Conservation (phyloP, 2,797 vertebrate genomes). For the Liparis tanakae region DNA sequence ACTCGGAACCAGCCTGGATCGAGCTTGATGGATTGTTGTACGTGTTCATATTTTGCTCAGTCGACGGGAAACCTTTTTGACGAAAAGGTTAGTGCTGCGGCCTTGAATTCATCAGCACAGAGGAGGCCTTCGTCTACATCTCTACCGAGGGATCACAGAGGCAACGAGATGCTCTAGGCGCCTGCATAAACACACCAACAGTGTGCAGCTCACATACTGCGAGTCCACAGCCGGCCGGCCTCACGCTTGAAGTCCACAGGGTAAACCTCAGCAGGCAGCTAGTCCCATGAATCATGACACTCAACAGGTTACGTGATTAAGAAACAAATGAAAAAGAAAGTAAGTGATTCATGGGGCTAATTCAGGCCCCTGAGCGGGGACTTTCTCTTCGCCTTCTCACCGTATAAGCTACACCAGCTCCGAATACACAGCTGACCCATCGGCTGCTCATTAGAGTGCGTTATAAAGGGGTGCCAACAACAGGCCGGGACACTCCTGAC, state of each 20-base stretch:
- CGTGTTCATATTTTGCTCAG: slow-evolving; percentile 1
- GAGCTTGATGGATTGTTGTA: background rate
- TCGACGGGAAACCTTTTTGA: slow-evolving; percentile 6
- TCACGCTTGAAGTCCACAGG: slow-evolving; percentile 47
- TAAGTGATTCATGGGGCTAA: slow-evolving; percentile 61
- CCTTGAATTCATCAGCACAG: slow-evolving; percentile 13
- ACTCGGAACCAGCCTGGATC: background rate
- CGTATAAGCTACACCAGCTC: slow-evolving; percentile 44
- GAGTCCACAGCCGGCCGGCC: slow-evolving; percentile 29
- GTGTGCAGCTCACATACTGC: slow-evolving; percentile 7
- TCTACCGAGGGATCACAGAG: slow-evolving; percentile 9
- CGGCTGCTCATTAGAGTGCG: slow-evolving; percentile 71
- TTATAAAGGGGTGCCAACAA: slow-evolving; percentile 71
- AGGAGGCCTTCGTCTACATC: background rate
- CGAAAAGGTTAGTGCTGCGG: background rate
- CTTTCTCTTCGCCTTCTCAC: slow-evolving; percentile 58
- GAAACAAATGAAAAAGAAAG: slow-evolving; percentile 69
- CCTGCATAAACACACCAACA: slow-evolving; percentile 25
- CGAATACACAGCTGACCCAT: slow-evolving; percentile 55
- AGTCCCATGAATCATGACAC: slow-evolving; percentile 61
- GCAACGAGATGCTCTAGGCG: slow-evolving; percentile 17
- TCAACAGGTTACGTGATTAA: slow-evolving; percentile 74
- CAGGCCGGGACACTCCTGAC: slow-evolving; percentile 67
- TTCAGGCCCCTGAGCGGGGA: slow-evolving; percentile 53
- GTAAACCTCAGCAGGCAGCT: slow-evolving; percentile 44